These are phyloP conservation scores for Galaxias olidus DNA, from an alignment of 2,797 vertebrate species.

Conservation along the genomic window DNA sequence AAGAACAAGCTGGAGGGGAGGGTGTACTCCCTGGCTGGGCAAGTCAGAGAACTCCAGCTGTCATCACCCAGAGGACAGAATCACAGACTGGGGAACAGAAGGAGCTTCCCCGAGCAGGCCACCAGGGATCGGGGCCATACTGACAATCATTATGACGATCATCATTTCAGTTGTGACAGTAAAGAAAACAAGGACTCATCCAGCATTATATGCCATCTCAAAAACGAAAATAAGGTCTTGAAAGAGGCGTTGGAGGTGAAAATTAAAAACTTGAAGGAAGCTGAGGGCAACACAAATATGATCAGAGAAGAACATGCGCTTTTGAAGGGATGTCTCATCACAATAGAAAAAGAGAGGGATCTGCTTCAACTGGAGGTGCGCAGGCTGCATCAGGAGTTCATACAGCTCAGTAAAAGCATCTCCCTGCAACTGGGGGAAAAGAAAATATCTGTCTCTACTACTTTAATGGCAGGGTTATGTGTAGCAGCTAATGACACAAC, in stretches of 20 bases:
- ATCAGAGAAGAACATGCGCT: slow-evolving; percentile 50
- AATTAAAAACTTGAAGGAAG: slow-evolving; percentile 41
- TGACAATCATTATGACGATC: slow-evolving; percentile 25
- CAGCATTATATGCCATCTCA: slow-evolving; percentile 44
- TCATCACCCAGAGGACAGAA: slow-evolving; percentile 42
- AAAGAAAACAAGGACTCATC: slow-evolving; percentile 53
- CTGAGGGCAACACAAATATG: slow-evolving; percentile 48
- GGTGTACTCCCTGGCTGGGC: slow-evolving; percentile 33
- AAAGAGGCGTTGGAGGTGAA: slow-evolving; percentile 61
- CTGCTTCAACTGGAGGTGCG: slow-evolving; percentile 57
- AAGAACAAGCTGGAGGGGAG: slow-evolving; percentile 44
- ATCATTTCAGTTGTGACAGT: slow-evolving; percentile 46
- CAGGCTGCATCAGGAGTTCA: slow-evolving; percentile 54
- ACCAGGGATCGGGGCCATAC: slow-evolving; percentile 41
- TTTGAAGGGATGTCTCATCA: slow-evolving; percentile 55
- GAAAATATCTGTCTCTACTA: background rate
- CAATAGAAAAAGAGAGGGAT: slow-evolving; percentile 61
- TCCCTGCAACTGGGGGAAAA: slow-evolving; percentile 23
- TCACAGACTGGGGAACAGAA: slow-evolving; percentile 46
- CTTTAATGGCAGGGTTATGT: background rate
- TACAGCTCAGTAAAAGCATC: slow-evolving; percentile 38
- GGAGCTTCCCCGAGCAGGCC: slow-evolving; percentile 37
- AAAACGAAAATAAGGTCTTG: slow-evolving; percentile 61
- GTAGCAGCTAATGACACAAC: background rate
- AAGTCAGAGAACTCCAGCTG: slow-evolving; percentile 43